These are phyloP conservation scores for Pachymerium ferrugineum DNA, from an alignment of 2,888 invertebrate species.

Conservation along the genomic window DNA sequence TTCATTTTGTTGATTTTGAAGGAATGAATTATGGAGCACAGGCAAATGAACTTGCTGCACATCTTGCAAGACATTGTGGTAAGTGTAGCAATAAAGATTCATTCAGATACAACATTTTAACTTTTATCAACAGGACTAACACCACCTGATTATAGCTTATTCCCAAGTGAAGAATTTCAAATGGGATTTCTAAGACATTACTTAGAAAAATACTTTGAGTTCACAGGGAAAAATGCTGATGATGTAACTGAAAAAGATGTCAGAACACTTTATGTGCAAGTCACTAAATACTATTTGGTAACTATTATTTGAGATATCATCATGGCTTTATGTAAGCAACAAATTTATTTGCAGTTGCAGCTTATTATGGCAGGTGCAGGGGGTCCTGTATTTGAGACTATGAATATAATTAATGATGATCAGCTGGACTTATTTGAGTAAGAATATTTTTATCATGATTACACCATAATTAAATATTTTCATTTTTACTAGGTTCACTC, in stretches of 20 bases:
- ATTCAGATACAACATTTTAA: neutral
- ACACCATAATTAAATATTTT: no score
- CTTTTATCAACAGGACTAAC: conserved; percentile 54
- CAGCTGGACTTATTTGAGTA: no score
- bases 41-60: neutral
- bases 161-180: conserved; percentile 73
- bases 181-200: conserved; percentile 72
- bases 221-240: conserved; percentile 32
- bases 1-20: conserved; percentile 14
- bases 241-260: conserved; percentile 51
- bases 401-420: no score
- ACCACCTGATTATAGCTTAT: conserved; percentile 60
- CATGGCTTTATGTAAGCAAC: no score
- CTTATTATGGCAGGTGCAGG: no score
- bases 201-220: conserved; percentile 55
- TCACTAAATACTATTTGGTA: conserved; percentile 67
- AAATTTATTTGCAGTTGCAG: no score
- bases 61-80: neutral
- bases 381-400: no score
- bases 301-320: no score
- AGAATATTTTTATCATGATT: no score
- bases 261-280: conserved; percentile 65
- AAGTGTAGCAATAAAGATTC: neutral
- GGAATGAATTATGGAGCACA: neutral
- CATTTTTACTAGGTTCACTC: no score